Evolutionary conservation across 1,140 invertebrate genomes (phyloP), one percentile per base, ranked within the genome.

Genomic region (Coelopa frigida): DNA sequence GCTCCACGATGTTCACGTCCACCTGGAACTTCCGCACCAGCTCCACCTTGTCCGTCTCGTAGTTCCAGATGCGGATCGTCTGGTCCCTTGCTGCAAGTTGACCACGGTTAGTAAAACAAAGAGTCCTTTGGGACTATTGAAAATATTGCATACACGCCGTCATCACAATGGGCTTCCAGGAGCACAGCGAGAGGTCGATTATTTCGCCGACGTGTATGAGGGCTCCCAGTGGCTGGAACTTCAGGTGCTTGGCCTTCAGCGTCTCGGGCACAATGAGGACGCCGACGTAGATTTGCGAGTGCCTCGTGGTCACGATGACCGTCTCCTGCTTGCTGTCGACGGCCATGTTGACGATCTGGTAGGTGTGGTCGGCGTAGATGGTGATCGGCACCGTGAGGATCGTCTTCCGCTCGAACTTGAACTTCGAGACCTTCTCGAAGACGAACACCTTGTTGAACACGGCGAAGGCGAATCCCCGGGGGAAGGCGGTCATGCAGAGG

Each of bases 51-150:
- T 80, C 77, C 0, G 80, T 85, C 61, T 90, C 83, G 55, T 89
- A 94, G 60, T 95, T 90, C 91, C 92, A 95, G 11, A 96, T 76
- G 36, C 87, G 75, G 24, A 95, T 78, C 21, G 83, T 89, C 44
- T 85, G 78, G 68, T 96, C 92, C 10, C 77, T 58, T 48, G 66
- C 66, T 68, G 24, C 4, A 47, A 24, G n/a, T 2, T 6, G 4
- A 43, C 10, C 29, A 43, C 15, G 4, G 35, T 23, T 26, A 40
- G 21, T 31, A 26, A 10, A 8, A 11, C 3, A 8, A 21, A 3
- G 7, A 1, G 33, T 15, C 5, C 27, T 42, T 14, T 29, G 38
- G 14, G 14, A 23, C 23, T n/a, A 2, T 14, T 6, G 17, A 2
- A 41, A 14, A n/a, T 42, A 11, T 7, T 12, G 5, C 23, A 51